Evolutionary conservation across 1,140 invertebrate genomes (phyloP).

Genomic region (Diorhabda carinulata): DNA sequence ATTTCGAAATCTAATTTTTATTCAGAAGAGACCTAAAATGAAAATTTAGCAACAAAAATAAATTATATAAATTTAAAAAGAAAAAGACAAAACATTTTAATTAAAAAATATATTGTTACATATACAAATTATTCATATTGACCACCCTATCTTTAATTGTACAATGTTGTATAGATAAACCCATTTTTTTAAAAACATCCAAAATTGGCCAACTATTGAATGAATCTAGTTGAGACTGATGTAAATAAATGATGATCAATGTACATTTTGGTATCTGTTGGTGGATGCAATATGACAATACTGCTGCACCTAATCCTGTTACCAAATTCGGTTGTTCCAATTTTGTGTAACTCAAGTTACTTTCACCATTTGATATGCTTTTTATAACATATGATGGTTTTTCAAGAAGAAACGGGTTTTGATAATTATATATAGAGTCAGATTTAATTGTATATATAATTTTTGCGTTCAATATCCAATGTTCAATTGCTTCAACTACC

Average conservation of each 20-base stretch:
- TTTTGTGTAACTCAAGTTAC: slow-evolving; percentile 22
- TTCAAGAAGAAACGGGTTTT: slow-evolving; percentile 18
- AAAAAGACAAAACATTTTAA: neutral
- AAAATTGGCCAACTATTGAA: slow-evolving; percentile 33
- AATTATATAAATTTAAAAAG: neutral
- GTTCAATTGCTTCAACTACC: slow-evolving; percentile 31
- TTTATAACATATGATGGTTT: slow-evolving; percentile 25
- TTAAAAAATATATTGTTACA: slow-evolving; percentile 22
- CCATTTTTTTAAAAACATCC: slow-evolving; percentile 29
- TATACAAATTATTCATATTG: slow-evolving; percentile 36
- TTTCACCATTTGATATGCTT: slow-evolving; percentile 25
- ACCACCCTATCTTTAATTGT: slow-evolving; percentile 6
- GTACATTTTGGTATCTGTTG: slow-evolving; percentile 22
- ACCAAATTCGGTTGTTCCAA: slow-evolving; percentile 39
- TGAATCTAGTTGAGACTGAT: slow-evolving; percentile 37
- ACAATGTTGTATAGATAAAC: slow-evolving; percentile 14
- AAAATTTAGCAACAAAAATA: neutral
- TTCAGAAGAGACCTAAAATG: neutral
- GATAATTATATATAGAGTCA: slow-evolving; percentile 27
- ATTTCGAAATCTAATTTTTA: too few relatives aligned
- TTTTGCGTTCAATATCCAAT: slow-evolving; percentile 29
- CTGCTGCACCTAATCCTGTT: slow-evolving; percentile 32
- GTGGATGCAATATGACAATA: slow-evolving; percentile 36
- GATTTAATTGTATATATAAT: slow-evolving; percentile 35
- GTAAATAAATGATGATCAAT: slow-evolving; percentile 35